Evolutionary conservation across 2,888 invertebrate genomes (phyloP), one percentile per base, ranked within the genome.

Genomic region (Torymus aiolomorphi): DNA sequence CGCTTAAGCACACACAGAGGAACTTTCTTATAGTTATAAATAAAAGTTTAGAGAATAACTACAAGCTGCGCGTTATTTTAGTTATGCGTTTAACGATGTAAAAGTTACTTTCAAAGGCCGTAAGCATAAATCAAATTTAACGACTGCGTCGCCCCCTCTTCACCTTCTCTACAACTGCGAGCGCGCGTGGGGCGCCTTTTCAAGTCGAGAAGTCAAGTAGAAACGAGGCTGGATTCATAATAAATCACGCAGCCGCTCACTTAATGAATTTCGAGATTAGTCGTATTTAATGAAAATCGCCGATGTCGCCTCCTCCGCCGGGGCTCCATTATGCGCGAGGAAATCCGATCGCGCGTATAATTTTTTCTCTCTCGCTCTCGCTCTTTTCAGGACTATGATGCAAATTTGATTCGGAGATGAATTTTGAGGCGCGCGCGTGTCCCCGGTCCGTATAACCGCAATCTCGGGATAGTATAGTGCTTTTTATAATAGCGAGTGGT

Each of bases 41-140:
- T 75, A 74, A 65, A 77, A 56, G 54, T 69, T 69, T 20, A 49
- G 3, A 49, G n/a, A 66, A 61, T 69, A 73, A 69, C 42, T 56
- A 62, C 31, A 52, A 59, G 71, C 65, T 57, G 24, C 51, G 20
- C 20, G 65, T 79, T 80, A 80, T 70, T 76, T 71, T 70, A 76
- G 66, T 75, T 74, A 61, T 54, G 56, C 42, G 72, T 80, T 76
- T 72, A 80, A 80, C 76, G 70, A 76, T 72, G 76, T 49, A 76
- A 67, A 76, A 76, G 71, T 80, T 76, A 70, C 67, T 76, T 72
- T 72, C 59, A 80, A 80, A 72, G 61, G 61, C 69, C 69, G 52
- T 52, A 31, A 76, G 72, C 80, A 80, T 80, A 76, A 80, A 80
- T 80, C 80, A 80, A 76, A 73, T 80, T 76, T 73, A 80, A 80